Base-by-base conservation (phyloP, 2,113 vertebrate genomes). In the Peromyscus polionotus region DNA sequence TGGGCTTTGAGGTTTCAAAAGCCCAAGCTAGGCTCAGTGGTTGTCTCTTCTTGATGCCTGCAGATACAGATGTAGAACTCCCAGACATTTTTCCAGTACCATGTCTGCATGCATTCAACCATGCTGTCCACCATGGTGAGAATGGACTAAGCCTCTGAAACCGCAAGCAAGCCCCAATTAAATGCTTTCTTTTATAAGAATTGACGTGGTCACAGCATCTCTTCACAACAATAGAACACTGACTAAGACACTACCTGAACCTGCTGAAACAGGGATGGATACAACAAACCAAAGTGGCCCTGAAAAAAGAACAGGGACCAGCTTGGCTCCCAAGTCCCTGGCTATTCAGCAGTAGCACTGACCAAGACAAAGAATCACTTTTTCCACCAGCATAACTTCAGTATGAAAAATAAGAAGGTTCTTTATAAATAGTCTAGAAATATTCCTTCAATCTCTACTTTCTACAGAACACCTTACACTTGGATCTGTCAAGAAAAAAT, bases 311-410 rank as follows among this genome's bases (percentile, higher is more conserved):
- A 90, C 85, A 92, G 45, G 31, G 33, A 80, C 63, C 91, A 16
- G 33, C 42, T 95, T n/a, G 84, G 33, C 88, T 33, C 10, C 48
- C 67, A 51, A 42, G 36, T 33, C 59, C n/a, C 80, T 91, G 48
- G 57, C 51, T 96, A 14, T 8, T 91, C 22, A 59, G 61, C 7
- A 42, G 14, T 24, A 75, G 81, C 70, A 75, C 11, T 0, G 9
- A 73, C 10, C 16, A 45, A 80, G 80, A 93, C 39, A 73, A 76
- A 13, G 5, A 85, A 70, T 8, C 39, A 84, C 75, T 28, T 92
- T 85, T 84, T 92, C n/a, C 57, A 12, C n/a, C 33, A 75, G 61
- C 19, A 39, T 85, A 70, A 92, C 88, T 90, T 85, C n/a, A 77
- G 67, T 80, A 57, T 85, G 45, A 93, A 20, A 87, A 73, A n/a